Evolutionary conservation across 2,113 vertebrate species (phyloP), one percentile per base, ranked within the genome.

Genomic region (Gila orcuttii): DNA sequence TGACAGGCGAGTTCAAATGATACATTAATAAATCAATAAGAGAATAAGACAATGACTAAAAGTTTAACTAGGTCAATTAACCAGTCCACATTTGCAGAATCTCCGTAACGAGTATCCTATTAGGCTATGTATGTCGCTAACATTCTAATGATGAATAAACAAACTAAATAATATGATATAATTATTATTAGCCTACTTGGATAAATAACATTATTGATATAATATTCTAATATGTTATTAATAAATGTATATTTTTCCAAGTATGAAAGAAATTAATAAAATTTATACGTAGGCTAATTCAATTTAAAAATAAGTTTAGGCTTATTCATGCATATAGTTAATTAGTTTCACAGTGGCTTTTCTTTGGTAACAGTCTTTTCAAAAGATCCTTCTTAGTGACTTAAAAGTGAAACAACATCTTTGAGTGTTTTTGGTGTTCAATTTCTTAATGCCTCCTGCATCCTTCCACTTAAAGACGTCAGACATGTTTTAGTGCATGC

Each of bases 1-100:
- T 17, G 13, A 45, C 85, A 80, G 87, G 87, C 84, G 73, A 75
- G 17, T 68, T 45, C 2, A n/a, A 31, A 15, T 6, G 11, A 62
- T 21, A 28, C 10, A 60, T 55, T 21, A 82, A 74, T 74, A 74
- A 74, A 74, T 75, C 42, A 17, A 17, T 15, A 0, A 75, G 13
- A 47, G 11, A 75, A 75, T 15, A 42, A 42, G 23, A 1, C 71
- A 50, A 7, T 75, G n/a, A 25, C 71, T 50, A 25, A 75, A 75
- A 47, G 71, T 75, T 47, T 47, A 75, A 75, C 71, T 47, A 47
- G 71, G 71, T 13, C 23, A 74, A 7, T 74, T 47, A 74, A 74
- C 42, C 45, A 28, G 3, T 75, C 12, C n/a, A 25, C 42, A 75
- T 25, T 47, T 7, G 71, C 4, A 82, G 42, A 66, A 47, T 50